Evolutionary conservation across 2,888 invertebrate genomes (phyloP), one percentile per base, ranked within the genome.

Genomic region (Chouioia cunea): DNA sequence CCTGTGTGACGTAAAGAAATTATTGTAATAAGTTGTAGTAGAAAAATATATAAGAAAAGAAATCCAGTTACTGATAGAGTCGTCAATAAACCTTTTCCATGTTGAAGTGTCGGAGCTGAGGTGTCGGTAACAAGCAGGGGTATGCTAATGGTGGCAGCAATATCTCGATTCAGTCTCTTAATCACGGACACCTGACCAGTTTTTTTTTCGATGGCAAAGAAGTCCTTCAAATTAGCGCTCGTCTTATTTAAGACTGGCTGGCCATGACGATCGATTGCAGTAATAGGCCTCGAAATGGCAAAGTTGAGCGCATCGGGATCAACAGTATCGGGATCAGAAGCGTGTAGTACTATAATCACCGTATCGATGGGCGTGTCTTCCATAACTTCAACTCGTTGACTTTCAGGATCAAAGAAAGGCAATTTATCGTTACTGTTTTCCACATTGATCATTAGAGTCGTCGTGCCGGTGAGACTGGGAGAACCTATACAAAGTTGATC

Each of bases 391-490:
- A 93, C 92, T 73, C 93, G 88, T 82, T 96, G 95, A 10, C 92
- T 91, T 46, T 89, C 83, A 0, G 96, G 96, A 1, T 90, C 90
- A 83, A 97, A 95, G 82, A 90, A 91, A 0, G 97, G 97, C 71
- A 91, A 88, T 83, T 96, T 96, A 82, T 97, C 95, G 83, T 97
- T 97, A 62, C 92, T 93, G 82, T 97, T 96, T 43, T 92, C 89
- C 2, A 97, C 91, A 78, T 90, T 91, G 6, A 97, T 90, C 47
- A 91, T 92, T 0, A 97, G 86, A 0, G 92, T 93, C 0, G 94
- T 90, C 0, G 94, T 94, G 10, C 95, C 96, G 0, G 93, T 93
- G 59, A 93, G 86, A 76, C 92, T 91, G 1, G 97, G 96, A 4
- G 91, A 90, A 46, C 95, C 94, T 90, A 27, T 43, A n/a, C n/a